phyloP scores from a whole-genome alignment of 1,140 invertebrate species.

The Drosophila yakuba region DNA sequence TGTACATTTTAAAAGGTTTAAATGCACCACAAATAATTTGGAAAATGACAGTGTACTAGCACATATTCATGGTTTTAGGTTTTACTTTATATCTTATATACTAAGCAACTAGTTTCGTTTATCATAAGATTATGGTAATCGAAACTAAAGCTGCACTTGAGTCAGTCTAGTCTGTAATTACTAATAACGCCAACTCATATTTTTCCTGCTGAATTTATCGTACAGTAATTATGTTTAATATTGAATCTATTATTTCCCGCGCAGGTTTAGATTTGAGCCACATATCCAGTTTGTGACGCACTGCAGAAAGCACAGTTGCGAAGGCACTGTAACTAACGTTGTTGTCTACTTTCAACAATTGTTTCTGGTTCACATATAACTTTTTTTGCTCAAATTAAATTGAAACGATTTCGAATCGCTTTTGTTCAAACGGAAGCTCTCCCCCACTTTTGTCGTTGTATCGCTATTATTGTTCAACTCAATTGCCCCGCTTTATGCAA shows the following conservation, averaged over 20 bases:
- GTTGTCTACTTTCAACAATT: slow-evolving; percentile 7
- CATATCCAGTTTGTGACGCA: slow-evolving; percentile 7
- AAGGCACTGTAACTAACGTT: background rate
- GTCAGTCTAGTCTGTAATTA: background rate
- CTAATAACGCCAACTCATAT: slow-evolving; percentile 9
- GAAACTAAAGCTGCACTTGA: slow-evolving; percentile 9
- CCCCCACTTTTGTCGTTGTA: slow-evolving; percentile 24
- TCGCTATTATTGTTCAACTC: slow-evolving; percentile 50
- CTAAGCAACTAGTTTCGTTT: slow-evolving; percentile 7
- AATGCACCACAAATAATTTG: too few relatives aligned
- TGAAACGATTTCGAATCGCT: slow-evolving; percentile 54
- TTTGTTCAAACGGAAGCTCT: slow-evolving; percentile 59
- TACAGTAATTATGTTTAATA: too few relatives aligned
- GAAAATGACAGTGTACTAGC: background rate
- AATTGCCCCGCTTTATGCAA: slow-evolving; percentile 72
- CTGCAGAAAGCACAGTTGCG: background rate
- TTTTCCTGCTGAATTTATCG: background rate
- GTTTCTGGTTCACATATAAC: slow-evolving; percentile 4
- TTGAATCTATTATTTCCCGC: background rate
- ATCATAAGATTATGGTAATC: slow-evolving; percentile 25
- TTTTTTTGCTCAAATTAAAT: slow-evolving; percentile 28
- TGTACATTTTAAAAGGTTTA: background rate
- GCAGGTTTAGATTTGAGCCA: background rate
- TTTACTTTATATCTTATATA: background rate
- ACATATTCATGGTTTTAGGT: background rate